Evolutionary conservation across 2,797 vertebrate genomes (phyloP).

Genomic region (Hephaestus fuliginosus): DNA sequence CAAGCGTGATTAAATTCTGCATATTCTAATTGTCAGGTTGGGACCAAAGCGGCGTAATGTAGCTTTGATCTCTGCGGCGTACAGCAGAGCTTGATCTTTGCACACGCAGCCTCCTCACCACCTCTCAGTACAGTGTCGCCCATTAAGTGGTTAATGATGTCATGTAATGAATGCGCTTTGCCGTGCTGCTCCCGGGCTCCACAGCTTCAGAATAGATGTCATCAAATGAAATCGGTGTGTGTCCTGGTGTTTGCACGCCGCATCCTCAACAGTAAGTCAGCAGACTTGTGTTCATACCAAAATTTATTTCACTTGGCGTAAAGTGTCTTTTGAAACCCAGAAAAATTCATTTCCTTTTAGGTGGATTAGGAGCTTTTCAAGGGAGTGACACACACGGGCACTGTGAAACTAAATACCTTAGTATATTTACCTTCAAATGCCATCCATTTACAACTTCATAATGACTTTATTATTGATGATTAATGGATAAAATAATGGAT

Average conservation of each 20-base stretch:
- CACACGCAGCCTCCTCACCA: background rate
- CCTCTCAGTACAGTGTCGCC: background rate
- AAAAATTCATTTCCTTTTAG: background rate
- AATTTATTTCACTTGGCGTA: background rate
- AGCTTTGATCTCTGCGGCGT: background rate
- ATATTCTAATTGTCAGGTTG: background rate
- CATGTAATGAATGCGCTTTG: slow-evolving; percentile 39
- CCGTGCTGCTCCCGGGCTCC: background rate
- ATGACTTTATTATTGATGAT: background rate
- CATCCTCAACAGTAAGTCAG: background rate
- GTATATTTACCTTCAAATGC: background rate
- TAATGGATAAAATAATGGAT: background rate
- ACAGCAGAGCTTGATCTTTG: background rate
- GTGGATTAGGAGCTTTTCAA: background rate
- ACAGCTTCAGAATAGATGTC: background rate
- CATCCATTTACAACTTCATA: background rate
- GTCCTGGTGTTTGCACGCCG: background rate
- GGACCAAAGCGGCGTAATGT: background rate
- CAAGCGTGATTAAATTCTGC: background rate
- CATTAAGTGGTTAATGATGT: slow-evolving; percentile 44
- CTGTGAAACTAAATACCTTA: background rate
- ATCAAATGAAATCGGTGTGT: background rate
- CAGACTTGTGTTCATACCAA: background rate
- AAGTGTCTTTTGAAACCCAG: background rate
- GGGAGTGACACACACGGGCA: background rate